Evolutionary conservation across 2,888 invertebrate genomes (phyloP), one percentile per base, ranked within the genome.

Genomic region (Ganaspis brasiliensis): DNA sequence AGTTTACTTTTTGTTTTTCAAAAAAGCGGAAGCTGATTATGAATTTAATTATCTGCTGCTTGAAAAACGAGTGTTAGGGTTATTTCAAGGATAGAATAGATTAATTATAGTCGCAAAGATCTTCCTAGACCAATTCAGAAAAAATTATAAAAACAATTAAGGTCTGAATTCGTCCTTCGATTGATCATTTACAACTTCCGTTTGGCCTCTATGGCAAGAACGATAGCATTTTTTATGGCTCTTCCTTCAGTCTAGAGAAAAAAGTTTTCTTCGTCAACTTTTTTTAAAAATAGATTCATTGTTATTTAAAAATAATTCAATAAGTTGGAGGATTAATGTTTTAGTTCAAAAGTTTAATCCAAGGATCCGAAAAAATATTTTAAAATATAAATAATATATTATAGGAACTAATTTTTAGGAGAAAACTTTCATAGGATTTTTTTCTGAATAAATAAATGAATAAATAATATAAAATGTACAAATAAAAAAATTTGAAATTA

Each of bases 161-260:
- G 9, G 24, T 24, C 24, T 40, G 40, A 21, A 14, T 10, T 14
- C 21, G 63, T 24, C 63, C 63, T 63, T 63, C 63, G 40, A 40
- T 21, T 45, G 6, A 14, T 37, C 40, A 21, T 63, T 63, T 63
- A 31, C 24, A 63, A 63, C 14, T 63, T 63, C 63, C 63, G 63
- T 63, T 63, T 63, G 37, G 63, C 21, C 40, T 63, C 63, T 63
- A 63, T 35, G 63, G 14, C 40, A 52, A 12, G 63, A 63, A 63
- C 63, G 40, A 63, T 19, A 37, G 21, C 14, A 14, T 31, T 31
- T 31, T 31, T 31, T 31, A 31, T 31, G 31, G 3, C 31, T 31
- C 31, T 31, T 31, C 31, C 31, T 31, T 31, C 31, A 31, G n/a
- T n/a, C n/a, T 31, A 31, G 31, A 31, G 6, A 31, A 31, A 31